Evolutionary conservation across 2,888 invertebrate genomes (phyloP).

Genomic region (Biston betularia): DNA sequence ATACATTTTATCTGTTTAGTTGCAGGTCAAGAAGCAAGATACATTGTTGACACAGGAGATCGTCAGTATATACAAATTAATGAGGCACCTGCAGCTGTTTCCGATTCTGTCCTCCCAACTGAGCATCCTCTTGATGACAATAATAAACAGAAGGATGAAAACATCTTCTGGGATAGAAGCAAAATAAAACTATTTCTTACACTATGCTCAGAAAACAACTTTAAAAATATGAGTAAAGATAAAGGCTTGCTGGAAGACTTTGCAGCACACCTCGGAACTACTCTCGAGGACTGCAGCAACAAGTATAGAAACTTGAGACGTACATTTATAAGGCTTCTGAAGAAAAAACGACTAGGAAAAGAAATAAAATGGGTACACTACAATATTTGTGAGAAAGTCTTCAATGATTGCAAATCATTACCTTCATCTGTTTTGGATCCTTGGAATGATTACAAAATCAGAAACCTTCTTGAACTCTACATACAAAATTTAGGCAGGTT

Average conservation of each 20-base stretch:
- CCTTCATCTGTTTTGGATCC: slow-evolving; percentile 65
- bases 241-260: slow-evolving; percentile 69
- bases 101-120: slow-evolving; percentile 8
- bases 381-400: slow-evolving; percentile 73
- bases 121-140: slow-evolving; percentile 46
- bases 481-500: slow-evolving; percentile 73
- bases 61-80: slow-evolving; percentile 69
- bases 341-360: slow-evolving; percentile 72
- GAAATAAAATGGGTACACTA: slow-evolving; percentile 79
- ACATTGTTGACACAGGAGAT: slow-evolving; percentile 66
- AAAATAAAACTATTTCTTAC: slow-evolving; percentile 72
- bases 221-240: slow-evolving; percentile 60
- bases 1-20: slow-evolving; percentile 46
- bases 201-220: slow-evolving; percentile 67
- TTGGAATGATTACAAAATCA: slow-evolving; percentile 76
- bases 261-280: slow-evolving; percentile 63
- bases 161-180: slow-evolving; percentile 72
- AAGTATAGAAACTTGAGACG: slow-evolving; percentile 74
- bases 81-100: slow-evolving; percentile 48
- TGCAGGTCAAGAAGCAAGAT: slow-evolving; percentile 69
- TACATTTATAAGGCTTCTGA: slow-evolving; percentile 75
- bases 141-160: slow-evolving; percentile 57
- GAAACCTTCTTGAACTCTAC: slow-evolving; percentile 68
- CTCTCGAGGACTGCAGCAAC: slow-evolving; percentile 70
- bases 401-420: slow-evolving; percentile 71